A percentile compares a stretch with the other conserved stretches of the same genome.
phyloP scores from a whole-genome alignment of 2,113 vertebrate species.

The Motacilla alba region DNA sequence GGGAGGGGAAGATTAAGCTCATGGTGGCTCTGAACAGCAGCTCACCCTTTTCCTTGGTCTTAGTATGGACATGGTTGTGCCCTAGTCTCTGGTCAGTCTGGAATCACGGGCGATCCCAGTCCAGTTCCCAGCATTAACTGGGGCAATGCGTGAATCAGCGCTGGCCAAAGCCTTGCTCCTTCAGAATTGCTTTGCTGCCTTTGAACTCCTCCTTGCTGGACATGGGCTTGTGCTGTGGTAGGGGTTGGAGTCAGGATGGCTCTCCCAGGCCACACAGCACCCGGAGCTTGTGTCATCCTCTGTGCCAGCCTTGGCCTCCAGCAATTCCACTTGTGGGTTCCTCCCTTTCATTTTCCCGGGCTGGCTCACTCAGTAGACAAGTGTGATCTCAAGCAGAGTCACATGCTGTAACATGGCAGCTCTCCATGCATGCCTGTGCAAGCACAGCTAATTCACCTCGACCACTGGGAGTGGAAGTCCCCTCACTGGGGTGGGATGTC shows the following conservation, averaged over 20 bases:
- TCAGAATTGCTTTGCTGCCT: not conserved
- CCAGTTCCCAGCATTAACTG: not conserved
- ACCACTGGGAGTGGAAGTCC: not conserved
- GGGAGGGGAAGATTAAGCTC: not conserved
- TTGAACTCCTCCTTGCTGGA: not conserved
- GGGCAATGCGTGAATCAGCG: fast-evolving
- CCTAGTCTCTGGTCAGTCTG: not conserved
- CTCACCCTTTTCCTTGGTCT: not conserved
- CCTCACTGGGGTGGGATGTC: not conserved
- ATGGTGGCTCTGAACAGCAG: not conserved
- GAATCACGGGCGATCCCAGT: fast-evolving
- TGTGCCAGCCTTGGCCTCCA: not conserved
- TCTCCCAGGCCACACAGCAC: not conserved
- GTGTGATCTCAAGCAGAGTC: not conserved
- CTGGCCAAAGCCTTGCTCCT: not conserved
- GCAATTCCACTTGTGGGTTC: constrained; percentile 14
- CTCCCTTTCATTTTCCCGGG: not conserved
- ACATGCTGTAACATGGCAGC: not conserved
- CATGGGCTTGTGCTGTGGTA: not conserved
- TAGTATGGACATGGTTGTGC: fast-evolving
- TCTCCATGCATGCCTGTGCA: not conserved
- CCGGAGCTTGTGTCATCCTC: not conserved
- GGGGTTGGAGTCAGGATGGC: not conserved
- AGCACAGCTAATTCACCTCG: not conserved
- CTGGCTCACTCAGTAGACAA: not conserved